Evolutionary conservation across 2,797 vertebrate genomes (phyloP), one percentile per base, ranked within the genome.

Genomic region (Hippopotamyrus pictus): DNA sequence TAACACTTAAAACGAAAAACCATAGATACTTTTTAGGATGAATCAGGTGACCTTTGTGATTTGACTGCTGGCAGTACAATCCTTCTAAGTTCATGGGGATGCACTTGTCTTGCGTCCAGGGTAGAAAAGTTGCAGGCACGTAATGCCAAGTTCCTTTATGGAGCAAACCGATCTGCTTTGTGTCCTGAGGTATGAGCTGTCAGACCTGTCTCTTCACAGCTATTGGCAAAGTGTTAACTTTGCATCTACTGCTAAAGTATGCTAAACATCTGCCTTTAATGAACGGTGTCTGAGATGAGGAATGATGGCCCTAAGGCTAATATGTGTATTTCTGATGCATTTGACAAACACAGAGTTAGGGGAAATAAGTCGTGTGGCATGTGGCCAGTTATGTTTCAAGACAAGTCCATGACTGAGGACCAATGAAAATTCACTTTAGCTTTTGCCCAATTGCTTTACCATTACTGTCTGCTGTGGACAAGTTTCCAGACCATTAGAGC

Each of bases 161-260:
- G 50, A 53, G 33, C 84, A 69, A 90, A 89, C 87, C 50, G 44
- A n/a, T 82, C 62, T 83, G 90, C 88, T 91, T 83, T 89, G 73
- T 29, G 17, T 33, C 57, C 59, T 19, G 51, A 29, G 7, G 33
- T 11, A 33, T 46, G 54, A 62, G 19, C n/a, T 65, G 86, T 44
- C 54, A 46, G 86, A 3, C 33, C 11, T 53, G 33, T 76, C 62
- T 79, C 84, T 86, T 90, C 41, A 85, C 19, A 84, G 86, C 89
- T 89, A 87, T 91, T 90, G 88, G n/a, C 54, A 86, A 41, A 12
- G 54, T 25, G 59, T 87, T 25, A 9, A 76, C 79, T 8, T 51
- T 37, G 46, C 88, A 50, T 51, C 54, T 25, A 41, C 44, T 84
- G 54, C 79, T 50, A 19, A 48, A 54, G 37, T 48, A 62, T 51